A percentile compares a stretch with the other conserved stretches of the same genome.
Conservation (phyloP, 2,113 vertebrate species). For the Apistogramma diplotaenia region DNA sequence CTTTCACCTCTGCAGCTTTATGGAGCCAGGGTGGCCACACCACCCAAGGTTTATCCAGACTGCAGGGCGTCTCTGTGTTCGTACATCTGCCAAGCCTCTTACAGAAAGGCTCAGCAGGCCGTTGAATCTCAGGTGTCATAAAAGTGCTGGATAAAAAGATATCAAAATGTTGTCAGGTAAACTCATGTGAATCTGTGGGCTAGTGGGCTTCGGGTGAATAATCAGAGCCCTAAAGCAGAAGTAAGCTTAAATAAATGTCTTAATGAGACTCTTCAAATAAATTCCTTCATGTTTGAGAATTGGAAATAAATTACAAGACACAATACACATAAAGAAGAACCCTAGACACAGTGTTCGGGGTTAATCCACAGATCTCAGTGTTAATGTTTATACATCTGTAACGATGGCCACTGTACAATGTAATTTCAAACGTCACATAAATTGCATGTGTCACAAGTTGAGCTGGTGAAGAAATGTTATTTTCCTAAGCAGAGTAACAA, state of each 20-base stretch:
- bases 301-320: background rate
- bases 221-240: background rate
- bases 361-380: background rate
- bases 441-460: background rate
- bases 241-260: background rate
- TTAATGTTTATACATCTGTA: background rate
- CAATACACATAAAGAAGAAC: background rate
- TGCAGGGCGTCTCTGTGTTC: conserved; percentile 30
- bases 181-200: background rate
- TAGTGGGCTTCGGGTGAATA: background rate
- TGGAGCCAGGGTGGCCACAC: background rate
- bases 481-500: background rate
- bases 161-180: background rate
- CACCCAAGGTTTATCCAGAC: conserved; percentile 36
- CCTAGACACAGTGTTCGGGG: background rate
- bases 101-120: conserved; percentile 28
- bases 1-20: conserved; percentile 44
- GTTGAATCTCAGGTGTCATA: conserved; percentile 37
- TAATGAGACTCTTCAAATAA: background rate
- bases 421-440: background rate
- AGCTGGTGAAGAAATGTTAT: background rate
- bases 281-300: background rate
- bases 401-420: background rate
- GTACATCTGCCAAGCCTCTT: conserved; percentile 20
- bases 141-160: conserved; percentile 4